Evolutionary conservation across 1,140 invertebrate species (phyloP).

Genomic region (Halotydeus destructor): DNA sequence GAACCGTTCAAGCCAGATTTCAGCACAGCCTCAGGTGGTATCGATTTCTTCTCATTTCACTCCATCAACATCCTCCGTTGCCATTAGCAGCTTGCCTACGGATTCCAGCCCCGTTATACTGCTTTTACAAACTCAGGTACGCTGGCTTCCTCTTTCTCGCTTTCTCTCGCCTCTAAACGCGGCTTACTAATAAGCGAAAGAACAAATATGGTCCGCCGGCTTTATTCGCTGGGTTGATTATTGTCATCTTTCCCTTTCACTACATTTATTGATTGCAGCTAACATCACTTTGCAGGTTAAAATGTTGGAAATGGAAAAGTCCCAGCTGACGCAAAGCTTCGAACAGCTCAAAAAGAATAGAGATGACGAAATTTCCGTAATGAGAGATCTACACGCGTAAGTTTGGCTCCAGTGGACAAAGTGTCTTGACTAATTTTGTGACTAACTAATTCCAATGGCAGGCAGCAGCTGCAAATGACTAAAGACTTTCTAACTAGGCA

Average conservation of each 20-base stretch:
- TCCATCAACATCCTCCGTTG: too few relatives aligned
- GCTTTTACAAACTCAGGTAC: too few relatives aligned
- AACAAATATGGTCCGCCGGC: neutral
- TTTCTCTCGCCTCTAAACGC: too few relatives aligned
- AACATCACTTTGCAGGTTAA: slow-evolving; percentile 1
- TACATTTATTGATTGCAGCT: neutral
- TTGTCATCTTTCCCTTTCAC: neutral
- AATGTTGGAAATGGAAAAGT: slow-evolving; percentile 13
- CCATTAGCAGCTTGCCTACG: too few relatives aligned
- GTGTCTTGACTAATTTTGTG: neutral
- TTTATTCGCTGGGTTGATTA: neutral
- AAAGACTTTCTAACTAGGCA: slow-evolving; percentile 10
- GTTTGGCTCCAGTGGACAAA: neutral
- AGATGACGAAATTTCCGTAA: slow-evolving; percentile 6
- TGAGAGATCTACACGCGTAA: slow-evolving; percentile 11
- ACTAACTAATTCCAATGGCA: neutral
- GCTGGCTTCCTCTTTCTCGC: too few relatives aligned
- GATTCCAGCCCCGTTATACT: too few relatives aligned
- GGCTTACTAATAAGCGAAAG: neutral
- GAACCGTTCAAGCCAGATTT: too few relatives aligned
- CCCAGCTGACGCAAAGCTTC: slow-evolving; percentile 4
- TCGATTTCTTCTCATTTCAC: too few relatives aligned
- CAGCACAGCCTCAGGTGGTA: too few relatives aligned
- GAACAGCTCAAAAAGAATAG: slow-evolving; percentile 12
- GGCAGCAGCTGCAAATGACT: slow-evolving; percentile 13